These are phyloP conservation scores for Pseudochirops corinnae DNA, from an alignment of 2,797 vertebrate genomes.

Conservation along the genomic window DNA sequence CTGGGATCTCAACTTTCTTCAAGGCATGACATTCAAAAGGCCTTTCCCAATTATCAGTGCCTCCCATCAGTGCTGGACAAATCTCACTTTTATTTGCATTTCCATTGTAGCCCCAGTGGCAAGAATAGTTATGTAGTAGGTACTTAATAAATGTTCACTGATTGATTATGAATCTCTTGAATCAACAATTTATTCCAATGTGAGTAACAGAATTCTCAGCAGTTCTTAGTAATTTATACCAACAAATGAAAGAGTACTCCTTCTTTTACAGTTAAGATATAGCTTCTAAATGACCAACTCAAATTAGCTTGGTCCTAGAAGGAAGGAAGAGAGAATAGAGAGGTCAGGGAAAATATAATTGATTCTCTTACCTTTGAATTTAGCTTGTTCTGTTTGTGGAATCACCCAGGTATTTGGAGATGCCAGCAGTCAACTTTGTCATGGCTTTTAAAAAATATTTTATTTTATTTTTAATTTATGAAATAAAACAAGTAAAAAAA, in stretches of 20 bases:
- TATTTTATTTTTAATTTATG: background rate
- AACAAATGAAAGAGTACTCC: background rate
- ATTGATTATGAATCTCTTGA: background rate
- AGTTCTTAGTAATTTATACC: background rate
- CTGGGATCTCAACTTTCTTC: background rate
- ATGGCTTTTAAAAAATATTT: background rate
- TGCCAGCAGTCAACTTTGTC: background rate
- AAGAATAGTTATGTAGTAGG: conserved; percentile 6
- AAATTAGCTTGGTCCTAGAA: background rate
- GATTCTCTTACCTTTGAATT: background rate
- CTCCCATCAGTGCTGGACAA: background rate
- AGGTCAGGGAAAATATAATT: background rate
- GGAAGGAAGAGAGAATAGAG: background rate
- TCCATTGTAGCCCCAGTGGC: background rate
- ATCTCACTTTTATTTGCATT: background rate
- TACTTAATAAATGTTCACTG: conserved; percentile 27
- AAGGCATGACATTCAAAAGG: background rate
- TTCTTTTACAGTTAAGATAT: background rate
- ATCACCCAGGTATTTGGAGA: background rate
- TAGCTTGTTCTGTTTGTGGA: background rate
- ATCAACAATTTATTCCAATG: conserved; percentile 15
- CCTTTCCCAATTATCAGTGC: background rate
- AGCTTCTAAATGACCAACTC: background rate
- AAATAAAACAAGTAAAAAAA: background rate
- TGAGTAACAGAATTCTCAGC: background rate